Evolutionary conservation across 2,888 invertebrate species (phyloP).

Genomic region (Geotrupes spiniger): DNA sequence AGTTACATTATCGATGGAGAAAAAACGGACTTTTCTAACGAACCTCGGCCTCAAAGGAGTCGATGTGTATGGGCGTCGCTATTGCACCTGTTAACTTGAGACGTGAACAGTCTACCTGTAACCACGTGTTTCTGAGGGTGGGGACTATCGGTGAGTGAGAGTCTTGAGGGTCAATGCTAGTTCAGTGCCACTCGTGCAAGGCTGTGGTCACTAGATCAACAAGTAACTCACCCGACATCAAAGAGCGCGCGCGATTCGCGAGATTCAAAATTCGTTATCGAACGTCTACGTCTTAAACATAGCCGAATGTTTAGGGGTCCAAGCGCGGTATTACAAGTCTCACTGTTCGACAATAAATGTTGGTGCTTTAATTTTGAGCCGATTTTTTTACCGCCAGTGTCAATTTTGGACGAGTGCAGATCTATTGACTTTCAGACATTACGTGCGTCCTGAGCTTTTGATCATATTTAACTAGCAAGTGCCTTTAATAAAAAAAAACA

Average conservation of each 20-base stretch:
- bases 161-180: slow-evolving; percentile 53
- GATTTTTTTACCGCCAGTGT: too few relatives aligned
- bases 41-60: slow-evolving; percentile 14
- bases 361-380: too few relatives aligned
- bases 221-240: slow-evolving; percentile 15
- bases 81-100: slow-evolving; percentile 29
- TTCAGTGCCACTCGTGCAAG: slow-evolving; percentile 51
- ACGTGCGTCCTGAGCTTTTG: too few relatives aligned
- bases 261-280: slow-evolving; percentile 12
- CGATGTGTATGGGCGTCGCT: slow-evolving; percentile 19
- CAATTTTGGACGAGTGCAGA: too few relatives aligned
- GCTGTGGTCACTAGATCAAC: slow-evolving; percentile 49
- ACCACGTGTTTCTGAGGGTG: slow-evolving; percentile 46
- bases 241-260: slow-evolving; percentile 32
- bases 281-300: not conserved
- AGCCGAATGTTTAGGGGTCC: too few relatives aligned
- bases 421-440: too few relatives aligned
- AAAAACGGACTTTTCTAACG: slow-evolving; percentile 3
- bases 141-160: slow-evolving; percentile 42
- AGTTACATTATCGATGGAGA: not conserved
- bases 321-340: too few relatives aligned
- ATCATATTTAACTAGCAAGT: too few relatives aligned
- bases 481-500: too few relatives aligned
- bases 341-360: too few relatives aligned
- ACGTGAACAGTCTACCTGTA: slow-evolving; percentile 37